Evolutionary conservation across 2,888 invertebrate genomes (phyloP).

Genomic region (Zelleria hepariella): DNA sequence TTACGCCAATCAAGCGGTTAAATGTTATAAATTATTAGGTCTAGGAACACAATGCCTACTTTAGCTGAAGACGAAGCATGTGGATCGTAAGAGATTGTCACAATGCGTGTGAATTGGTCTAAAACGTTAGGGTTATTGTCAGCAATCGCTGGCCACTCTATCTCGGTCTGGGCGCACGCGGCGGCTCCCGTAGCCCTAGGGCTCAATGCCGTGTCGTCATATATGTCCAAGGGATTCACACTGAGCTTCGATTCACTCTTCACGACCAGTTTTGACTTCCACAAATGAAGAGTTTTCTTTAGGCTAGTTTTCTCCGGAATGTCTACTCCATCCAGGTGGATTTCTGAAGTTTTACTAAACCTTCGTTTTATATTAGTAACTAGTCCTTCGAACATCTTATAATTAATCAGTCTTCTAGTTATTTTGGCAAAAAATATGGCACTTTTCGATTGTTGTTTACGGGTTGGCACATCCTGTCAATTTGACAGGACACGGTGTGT

Average conservation of each 20-base stretch:
- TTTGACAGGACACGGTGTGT: constrained; percentile 52
- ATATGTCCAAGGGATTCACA: constrained; percentile 26
- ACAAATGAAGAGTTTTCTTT: constrained; percentile 43
- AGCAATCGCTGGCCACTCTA: constrained; percentile 70
- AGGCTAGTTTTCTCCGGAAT: constrained; percentile 39
- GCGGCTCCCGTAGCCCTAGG: constrained; percentile 67
- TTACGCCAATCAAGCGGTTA: neutral
- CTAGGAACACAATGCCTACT: constrained; percentile 23
- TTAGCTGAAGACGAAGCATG: constrained; percentile 30
- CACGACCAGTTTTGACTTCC: constrained; percentile 40
- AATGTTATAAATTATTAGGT: neutral
- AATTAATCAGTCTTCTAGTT: constrained; percentile 56
- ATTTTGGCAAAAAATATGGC: constrained; percentile 53
- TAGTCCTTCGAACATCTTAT: constrained; percentile 62
- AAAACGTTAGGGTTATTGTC: constrained; percentile 60
- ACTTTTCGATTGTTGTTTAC: constrained; percentile 30
- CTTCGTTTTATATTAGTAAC: constrained; percentile 54
- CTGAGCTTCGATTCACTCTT: constrained; percentile 30
- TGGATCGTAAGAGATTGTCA: constrained; percentile 36
- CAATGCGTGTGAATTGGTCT: constrained; percentile 63
- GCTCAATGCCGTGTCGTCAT: constrained; percentile 59
- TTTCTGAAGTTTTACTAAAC: constrained; percentile 48
- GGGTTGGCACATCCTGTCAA: constrained; percentile 23
- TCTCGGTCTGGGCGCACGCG: constrained; percentile 56
- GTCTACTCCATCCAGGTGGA: constrained; percentile 29